A percentile compares a stretch with the other conserved stretches of the same genome.
Conservation (phyloP, 2,888 invertebrate species). For the Dasypogon diadema region DNA sequence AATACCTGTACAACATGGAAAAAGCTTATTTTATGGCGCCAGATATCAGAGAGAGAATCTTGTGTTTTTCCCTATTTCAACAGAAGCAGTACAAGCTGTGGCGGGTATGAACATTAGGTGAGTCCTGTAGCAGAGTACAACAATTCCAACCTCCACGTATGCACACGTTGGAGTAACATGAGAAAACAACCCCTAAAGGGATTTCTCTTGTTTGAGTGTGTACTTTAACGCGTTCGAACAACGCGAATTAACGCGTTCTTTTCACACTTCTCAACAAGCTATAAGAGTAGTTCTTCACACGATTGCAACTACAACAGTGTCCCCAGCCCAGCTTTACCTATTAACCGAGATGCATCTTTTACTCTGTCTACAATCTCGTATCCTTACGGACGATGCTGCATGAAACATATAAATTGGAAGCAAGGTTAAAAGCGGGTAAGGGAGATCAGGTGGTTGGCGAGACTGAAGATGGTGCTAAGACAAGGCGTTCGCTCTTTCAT, state of each 20-base stretch:
- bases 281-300: slow-evolving; percentile 49
- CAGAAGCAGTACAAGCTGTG: not conserved
- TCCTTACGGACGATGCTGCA: not conserved
- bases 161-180: slow-evolving; percentile 19
- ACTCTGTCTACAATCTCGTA: not conserved
- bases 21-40: slow-evolving; percentile 10
- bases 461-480: slow-evolving; percentile 35
- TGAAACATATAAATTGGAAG: slow-evolving; percentile 37
- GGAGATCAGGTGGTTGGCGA: not conserved
- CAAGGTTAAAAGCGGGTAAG: slow-evolving; percentile 20
- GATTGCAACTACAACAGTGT: slow-evolving; percentile 42
- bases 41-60: not conserved
- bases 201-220: slow-evolving; percentile 32
- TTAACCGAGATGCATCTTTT: slow-evolving; percentile 44
- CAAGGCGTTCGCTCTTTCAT: slow-evolving; percentile 42
- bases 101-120: no score
- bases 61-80: not conserved
- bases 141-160: slow-evolving; percentile 1
- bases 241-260: slow-evolving; percentile 52
- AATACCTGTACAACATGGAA: slow-evolving; percentile 17
- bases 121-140: not conserved
- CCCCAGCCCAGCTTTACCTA: slow-evolving; percentile 22
- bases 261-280: slow-evolving; percentile 52
- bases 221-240: slow-evolving; percentile 51
- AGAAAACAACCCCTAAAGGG: slow-evolving; percentile 2